Base-by-base conservation (phyloP, 2,113 vertebrate species). In the Sisor rabdophorus region DNA sequence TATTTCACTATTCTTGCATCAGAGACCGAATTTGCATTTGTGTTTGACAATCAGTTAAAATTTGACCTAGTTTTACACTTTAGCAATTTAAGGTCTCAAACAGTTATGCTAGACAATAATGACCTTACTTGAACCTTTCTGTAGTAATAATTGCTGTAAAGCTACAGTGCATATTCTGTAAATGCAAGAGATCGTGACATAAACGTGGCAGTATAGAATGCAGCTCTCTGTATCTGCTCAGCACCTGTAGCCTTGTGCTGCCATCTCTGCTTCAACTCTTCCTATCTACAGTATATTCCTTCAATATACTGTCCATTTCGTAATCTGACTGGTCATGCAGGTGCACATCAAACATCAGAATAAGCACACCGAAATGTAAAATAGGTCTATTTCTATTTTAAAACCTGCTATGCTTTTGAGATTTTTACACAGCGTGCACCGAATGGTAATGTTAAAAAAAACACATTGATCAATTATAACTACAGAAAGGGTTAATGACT, bases 1-100 rank as follows among this genome's bases (percentile, higher is more conserved):
- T 83, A 77, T 86, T 82, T 65, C 52, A 65, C 80, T 20, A 58
- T 82, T 81, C 81, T 84, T 75, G 75, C 82, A 72, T 84, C 72
- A 71, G 36, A 81, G 55, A 19, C 61, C 63, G 56, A 13, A 75
- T 77, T 40, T 26, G 58, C 32, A 55, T 65, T 15, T 20, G 32
- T 28, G n/a, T 75, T 75, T 76, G 56, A 53, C 54, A n/a, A 47
- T 56, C 52, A 58, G 61, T 56, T 56, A 76, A 76, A 32, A 58
- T 76, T 76, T 76, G 52, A 40, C 53, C 36, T 17, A 40, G 50
- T 56, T 76, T 63, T 44, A 76, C 48, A 76, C 28, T 68, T 24
- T 44, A 36, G 61, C 59, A 24, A 64, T 53, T 64, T 75, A n/a
- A 55, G 48, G 22, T 20, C 13, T n/a, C 53, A 44, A 65, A 67